These are phyloP conservation scores for Arge pagana DNA, from an alignment of 2,888 invertebrate genomes.

Conservation along the genomic window DNA sequence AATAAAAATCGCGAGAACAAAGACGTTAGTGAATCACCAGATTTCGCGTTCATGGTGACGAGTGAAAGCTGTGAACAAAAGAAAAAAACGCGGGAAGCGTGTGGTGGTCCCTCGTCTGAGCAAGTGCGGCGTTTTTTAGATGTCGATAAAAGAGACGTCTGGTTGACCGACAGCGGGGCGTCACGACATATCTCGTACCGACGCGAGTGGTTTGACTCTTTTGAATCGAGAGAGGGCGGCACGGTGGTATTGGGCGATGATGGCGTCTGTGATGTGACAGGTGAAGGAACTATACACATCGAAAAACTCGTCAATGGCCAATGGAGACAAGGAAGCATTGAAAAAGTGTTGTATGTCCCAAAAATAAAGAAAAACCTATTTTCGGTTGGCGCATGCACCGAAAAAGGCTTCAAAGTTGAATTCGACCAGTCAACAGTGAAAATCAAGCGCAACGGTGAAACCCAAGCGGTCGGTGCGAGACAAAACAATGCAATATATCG, in stretches of 20 bases:
- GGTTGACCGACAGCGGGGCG: conserved; percentile 22
- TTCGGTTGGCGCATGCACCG: conserved; percentile 23
- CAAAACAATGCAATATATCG: conserved; percentile 23
- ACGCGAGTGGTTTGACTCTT: conserved; percentile 20
- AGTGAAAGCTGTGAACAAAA: not conserved
- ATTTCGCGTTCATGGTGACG: conserved; percentile 22
- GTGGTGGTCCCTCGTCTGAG: not conserved
- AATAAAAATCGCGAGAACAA: conserved; percentile 20
- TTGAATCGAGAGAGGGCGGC: conserved; percentile 1
- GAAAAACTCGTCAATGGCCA: conserved; percentile 5
- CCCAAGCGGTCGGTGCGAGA: conserved; percentile 12
- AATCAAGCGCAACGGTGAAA: not conserved
- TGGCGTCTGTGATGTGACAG: conserved; percentile 5
- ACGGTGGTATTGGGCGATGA: conserved; percentile 14
- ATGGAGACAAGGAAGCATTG: conserved; percentile 16
- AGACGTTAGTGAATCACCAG: conserved; percentile 1
- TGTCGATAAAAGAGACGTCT: conserved; percentile 5
- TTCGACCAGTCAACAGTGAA: not conserved
- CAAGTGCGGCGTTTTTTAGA: not conserved
- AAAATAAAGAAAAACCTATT: conserved; percentile 30
- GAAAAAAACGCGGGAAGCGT: not conserved
- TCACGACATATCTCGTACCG: conserved; percentile 22
- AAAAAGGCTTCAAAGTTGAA: conserved; percentile 11
- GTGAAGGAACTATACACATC: conserved; percentile 20
- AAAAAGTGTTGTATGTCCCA: conserved; percentile 31